Evolutionary conservation across 2,888 invertebrate genomes (phyloP), one percentile per base, ranked within the genome.

Genomic region (Lithosia quadra): DNA sequence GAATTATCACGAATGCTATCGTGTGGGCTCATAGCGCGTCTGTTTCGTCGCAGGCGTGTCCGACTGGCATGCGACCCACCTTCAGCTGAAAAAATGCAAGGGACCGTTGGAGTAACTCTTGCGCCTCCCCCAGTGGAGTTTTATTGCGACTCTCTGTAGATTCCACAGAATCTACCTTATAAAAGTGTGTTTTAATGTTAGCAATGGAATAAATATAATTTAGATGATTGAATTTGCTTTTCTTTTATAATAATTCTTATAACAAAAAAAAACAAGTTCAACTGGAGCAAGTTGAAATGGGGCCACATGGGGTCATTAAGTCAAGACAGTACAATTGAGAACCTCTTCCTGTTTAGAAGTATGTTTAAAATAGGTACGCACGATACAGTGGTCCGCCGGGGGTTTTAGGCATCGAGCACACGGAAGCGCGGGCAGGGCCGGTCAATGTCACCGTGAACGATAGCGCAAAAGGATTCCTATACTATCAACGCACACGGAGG

Each of bases 1-100:
- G 98, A 98, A 84, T 89, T 98, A 58, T 97, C 97, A 0, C 96
- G 96, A 74, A 98, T 97, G 97, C 86, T 97, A 1, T 96, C 97
- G 62, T 94, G 95, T 10, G 96, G 96, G 0, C 75, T 93, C 78
- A 89, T 98, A 66, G 97, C 97, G 0, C 95, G 96, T 78, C 96
- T 97, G 95, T 92, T 97, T 0, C 97, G 97, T 74, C 91, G 95
- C 2, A 95, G 96, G 8, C 94, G 96, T 53, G 93, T 98, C 13
- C 84, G 98, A 0, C 92, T 96, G 11, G 94, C 96, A 5, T 86
- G 86, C 5, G 88, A 90, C 0, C 83, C 88, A 0, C 91, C 96
- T 0, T 80, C 90, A 0, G 68, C 71, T 9, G 82, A 86, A 55
- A 95, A 96, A 82, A 95, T 97, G 90, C 93, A 93, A 63, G 98